phyloP scores from a whole-genome alignment of 2,797 vertebrate genomes.

The Phylloscopus collybita region DNA sequence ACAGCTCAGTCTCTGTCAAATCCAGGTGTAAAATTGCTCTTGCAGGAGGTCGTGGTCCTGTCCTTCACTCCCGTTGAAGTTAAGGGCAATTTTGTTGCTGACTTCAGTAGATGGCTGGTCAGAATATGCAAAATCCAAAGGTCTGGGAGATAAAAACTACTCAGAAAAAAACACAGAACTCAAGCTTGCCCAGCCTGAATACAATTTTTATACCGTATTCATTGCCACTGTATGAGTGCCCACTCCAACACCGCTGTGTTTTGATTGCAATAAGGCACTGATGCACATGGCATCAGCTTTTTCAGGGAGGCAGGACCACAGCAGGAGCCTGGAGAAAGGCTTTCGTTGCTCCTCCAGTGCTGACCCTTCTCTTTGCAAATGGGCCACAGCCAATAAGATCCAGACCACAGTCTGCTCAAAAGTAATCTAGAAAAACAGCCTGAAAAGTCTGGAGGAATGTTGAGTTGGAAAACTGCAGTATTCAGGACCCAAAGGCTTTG shows the following conservation, averaged over 20 bases:
- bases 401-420: background rate
- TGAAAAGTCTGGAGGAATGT: background rate
- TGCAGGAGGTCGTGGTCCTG: background rate
- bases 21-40: background rate
- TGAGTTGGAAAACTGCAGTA: background rate
- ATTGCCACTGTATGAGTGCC: rapidly evolving
- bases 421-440: background rate
- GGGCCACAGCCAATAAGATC: background rate
- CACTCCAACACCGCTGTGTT: background rate
- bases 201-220: background rate
- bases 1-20: background rate
- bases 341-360: background rate
- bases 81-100: background rate
- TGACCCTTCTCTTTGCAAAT: background rate
- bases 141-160: background rate
- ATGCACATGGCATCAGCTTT: background rate
- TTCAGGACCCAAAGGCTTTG: background rate
- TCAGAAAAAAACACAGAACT: background rate
- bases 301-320: background rate
- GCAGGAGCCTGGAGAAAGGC: background rate
- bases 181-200: background rate
- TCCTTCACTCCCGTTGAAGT: background rate
- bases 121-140: background rate
- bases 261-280: background rate
- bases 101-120: background rate